phyloP scores from a whole-genome alignment of 1,140 invertebrate species.

The Spodoptera frugiperda region DNA sequence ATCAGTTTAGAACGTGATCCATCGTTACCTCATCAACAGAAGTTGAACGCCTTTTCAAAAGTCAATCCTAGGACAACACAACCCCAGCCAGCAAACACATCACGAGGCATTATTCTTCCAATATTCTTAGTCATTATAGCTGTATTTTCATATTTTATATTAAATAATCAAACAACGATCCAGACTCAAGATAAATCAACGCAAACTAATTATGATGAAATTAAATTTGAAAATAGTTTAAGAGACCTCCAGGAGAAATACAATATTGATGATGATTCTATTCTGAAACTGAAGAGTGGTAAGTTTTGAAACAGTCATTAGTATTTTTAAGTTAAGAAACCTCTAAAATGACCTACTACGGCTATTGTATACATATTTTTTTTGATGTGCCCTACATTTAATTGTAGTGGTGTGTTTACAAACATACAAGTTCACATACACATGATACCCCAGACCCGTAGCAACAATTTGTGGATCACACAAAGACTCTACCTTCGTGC shows the following conservation, averaged over 20 bases:
- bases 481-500: no score
- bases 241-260: constrained; percentile 68
- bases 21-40: neutral
- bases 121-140: constrained; percentile 25
- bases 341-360: no score
- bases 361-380: no score
- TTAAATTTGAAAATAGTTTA: constrained; percentile 70
- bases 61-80: neutral
- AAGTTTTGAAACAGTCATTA: constrained; percentile 28
- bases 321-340: no score
- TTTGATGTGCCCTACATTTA: no score
- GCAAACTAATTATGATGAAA: constrained; percentile 64
- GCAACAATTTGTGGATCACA: no score
- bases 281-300: constrained; percentile 73
- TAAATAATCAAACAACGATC: neutral
- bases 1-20: neutral
- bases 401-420: no score
- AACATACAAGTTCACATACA: no score
- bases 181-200: constrained; percentile 34
- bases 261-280: constrained; percentile 67
- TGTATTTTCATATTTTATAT: neutral
- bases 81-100: neutral
- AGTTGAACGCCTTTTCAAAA: neutral
- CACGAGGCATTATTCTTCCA: constrained; percentile 8
- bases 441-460: no score